Base-by-base conservation (phyloP, 2,888 invertebrate species). In the Clostera curtula region DNA sequence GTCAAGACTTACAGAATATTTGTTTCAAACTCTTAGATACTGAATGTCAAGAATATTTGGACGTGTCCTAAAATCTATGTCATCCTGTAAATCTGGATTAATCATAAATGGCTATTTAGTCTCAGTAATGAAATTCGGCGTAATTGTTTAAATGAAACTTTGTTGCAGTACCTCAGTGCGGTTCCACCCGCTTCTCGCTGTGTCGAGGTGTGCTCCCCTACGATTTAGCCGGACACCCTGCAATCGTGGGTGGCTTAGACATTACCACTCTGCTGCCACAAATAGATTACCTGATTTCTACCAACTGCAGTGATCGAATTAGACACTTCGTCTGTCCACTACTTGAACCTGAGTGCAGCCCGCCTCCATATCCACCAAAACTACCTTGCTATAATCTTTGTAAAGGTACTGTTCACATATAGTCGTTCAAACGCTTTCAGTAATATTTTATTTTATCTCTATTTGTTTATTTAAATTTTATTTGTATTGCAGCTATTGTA, bases 161-260 rank as follows among this genome's bases (percentile, higher is more conserved):
- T 17, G 16, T 69, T 70, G 12, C 67, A 85, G 85, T 72, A 18
- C 64, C 69, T 1, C 76, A 75, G 40, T 87, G 87, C 50, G 79
- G 73, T n/a, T 86, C 87, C 1, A 85, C 86, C 2, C 70, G 73
- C 3, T 54, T 85, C 24, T 53, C 69, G 5, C 50, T 87, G 25
- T 90, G 90, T 44, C 86, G 87, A n/a, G 89, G 88, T 2, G 84
- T 89, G 3, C 63, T 89, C n/a, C 89, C 88, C 1, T 90, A 90
- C 51, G 89, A 89, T 64, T 60, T 89, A 40, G 88, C 90, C 2
- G 86, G 86, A 5, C 53, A 74, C 3, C 70, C 86, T 1, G 65
- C 65, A 1, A 69, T 64, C 3, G 54, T 85, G n/a, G 64, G 57
- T 8, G 69, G 70, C 7, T 50, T 66, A 4, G 73, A 82, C 3